Conservation (phyloP, 2,888 invertebrate species). For the Endotricha flammealis region DNA sequence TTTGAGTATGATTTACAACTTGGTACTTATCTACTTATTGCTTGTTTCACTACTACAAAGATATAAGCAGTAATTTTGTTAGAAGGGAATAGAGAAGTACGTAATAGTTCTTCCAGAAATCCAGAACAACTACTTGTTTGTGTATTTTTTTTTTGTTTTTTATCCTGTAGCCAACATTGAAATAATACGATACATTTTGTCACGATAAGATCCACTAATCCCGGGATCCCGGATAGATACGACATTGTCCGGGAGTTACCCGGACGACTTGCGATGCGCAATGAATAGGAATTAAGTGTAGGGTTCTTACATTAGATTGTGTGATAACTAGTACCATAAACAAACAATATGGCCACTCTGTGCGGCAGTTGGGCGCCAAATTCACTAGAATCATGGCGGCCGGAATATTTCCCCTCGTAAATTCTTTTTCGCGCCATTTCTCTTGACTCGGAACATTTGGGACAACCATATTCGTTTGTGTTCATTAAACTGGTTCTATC, state of each 20-base stretch:
- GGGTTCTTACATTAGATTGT: too few species aligned
- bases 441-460: background rate
- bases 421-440: conserved; percentile 8
- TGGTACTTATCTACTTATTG: too few species aligned
- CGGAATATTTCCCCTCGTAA: conserved; percentile 1
- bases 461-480: background rate
- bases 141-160: too few species aligned
- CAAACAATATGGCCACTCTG: background rate
- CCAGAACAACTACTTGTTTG: too few species aligned
- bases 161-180: conserved; percentile 11
- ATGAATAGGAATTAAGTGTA: conserved; percentile 7
- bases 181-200: conserved; percentile 2
- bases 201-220: background rate
- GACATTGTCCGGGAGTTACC: background rate
- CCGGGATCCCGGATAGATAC: background rate
- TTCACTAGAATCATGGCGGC: conserved; percentile 5
- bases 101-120: too few species aligned
- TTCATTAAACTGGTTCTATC: background rate
- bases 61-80: too few species aligned
- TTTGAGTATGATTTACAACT: too few species aligned
- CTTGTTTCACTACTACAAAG: too few species aligned
- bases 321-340: background rate
- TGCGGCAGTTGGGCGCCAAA: conserved; percentile 7
- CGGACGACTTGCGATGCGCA: conserved; percentile 12
- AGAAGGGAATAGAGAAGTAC: too few species aligned